Base-by-base conservation (phyloP, 2,888 invertebrate species). In the Catocala nupta region DNA sequence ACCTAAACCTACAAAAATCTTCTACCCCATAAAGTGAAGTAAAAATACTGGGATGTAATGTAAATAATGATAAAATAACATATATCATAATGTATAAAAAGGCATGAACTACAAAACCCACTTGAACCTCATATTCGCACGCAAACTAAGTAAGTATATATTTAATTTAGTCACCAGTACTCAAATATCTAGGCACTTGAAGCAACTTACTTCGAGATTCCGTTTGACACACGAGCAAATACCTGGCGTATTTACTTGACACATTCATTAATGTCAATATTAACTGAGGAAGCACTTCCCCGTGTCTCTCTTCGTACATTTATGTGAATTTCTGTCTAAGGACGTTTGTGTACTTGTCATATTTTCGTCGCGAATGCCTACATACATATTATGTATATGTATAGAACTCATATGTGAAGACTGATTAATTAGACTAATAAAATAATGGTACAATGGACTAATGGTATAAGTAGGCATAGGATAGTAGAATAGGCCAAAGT, bases 261-360 rank as follows among this genome's bases (percentile, higher is more conserved):
- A 75, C 75, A 72, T 80, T 81, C 80, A 82, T 82, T 81, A 75
- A 77, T 73, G 81, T 83, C 81, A 84, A 84, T 82, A 83, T 83
- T 82, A 80, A 74, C 73, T 69, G 63, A 59, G 59, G 65, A 60
- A 77, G 68, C 74, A 75, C 75, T 76, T 65, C 61, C 63, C 65
- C 63, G 57, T 67, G 70, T 69, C 71, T 72, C 63, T 60, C 42
- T 64, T 70, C 25, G 53, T 53, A 64, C 55, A 48, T 55, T 10
- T 54, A 62, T 70, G 63, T 67, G 69, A 74, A 68, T 69, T 72
- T 36, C 42, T 55, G 60, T 59, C 51, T 63, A 59, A 48, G 48
- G 55, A 25, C 25, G 1, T 25, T 12, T 47, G 16, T 2, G 12
- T 0, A 12, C 8, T 48, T 48, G 25, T 48, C 9, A 9, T 25